A percentile compares a stretch with the other conserved stretches of the same genome.
These are phyloP conservation scores for Tautogolabrus adspersus DNA, from an alignment of 2,113 vertebrate species.

Conservation along the genomic window DNA sequence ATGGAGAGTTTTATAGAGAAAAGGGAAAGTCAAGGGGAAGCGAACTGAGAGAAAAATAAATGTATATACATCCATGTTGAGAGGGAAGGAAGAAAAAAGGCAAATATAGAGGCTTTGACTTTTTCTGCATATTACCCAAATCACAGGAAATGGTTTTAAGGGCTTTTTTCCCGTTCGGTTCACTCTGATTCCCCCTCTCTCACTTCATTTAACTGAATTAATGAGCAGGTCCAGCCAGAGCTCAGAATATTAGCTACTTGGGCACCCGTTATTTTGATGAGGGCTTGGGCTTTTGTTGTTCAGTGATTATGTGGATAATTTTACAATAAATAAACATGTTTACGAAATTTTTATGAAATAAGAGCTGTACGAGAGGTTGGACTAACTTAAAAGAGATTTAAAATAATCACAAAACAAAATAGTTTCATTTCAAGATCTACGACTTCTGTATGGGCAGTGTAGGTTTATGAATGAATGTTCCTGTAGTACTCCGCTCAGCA, in stretches of 20 bases:
- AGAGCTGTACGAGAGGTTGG: not conserved
- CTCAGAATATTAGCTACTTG: slow-evolving; percentile 63
- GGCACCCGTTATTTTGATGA: slow-evolving; percentile 46
- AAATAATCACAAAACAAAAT: too few relatives aligned
- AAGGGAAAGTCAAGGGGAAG: slow-evolving; percentile 5
- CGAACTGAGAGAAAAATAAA: too few relatives aligned
- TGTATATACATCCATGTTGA: not conserved
- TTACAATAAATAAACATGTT: slow-evolving; percentile 34
- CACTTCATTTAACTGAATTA: slow-evolving; percentile 89
- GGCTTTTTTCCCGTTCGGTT: slow-evolving; percentile 68
- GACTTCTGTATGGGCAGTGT: not conserved
- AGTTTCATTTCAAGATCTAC: not conserved
- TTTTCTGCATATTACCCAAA: slow-evolving; percentile 64
- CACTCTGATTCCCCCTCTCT: slow-evolving; percentile 80
- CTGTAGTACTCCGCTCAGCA: slow-evolving; percentile 47
- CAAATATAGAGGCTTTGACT: slow-evolving; percentile 24
- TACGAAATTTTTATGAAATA: not conserved
- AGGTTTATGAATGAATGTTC: slow-evolving; percentile 51
- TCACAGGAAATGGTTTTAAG: slow-evolving; percentile 80
- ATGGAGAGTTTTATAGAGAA: not conserved
- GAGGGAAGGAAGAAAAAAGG: slow-evolving; percentile 12
- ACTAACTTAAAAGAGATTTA: too few relatives aligned
- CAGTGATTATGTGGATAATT: slow-evolving; percentile 18
- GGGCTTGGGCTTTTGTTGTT: slow-evolving; percentile 33
- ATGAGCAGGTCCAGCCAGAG: slow-evolving; percentile 81